Percentiles rank a stretch among this genome's conserved stretches.
These are phyloP conservation scores for Bombus superbus DNA, from an alignment of 1,140 invertebrate species.

Conservation along the genomic window DNA sequence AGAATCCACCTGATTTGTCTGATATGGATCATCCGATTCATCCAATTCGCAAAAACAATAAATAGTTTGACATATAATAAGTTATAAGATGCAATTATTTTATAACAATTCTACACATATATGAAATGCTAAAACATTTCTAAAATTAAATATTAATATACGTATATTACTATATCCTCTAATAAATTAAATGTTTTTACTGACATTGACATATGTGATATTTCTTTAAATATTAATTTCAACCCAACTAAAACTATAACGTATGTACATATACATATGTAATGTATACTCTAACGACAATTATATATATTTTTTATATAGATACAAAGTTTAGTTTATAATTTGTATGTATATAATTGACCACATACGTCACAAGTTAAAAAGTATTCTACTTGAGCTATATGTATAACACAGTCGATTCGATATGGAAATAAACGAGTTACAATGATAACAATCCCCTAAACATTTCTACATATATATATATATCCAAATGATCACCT, in stretches of 20 bases:
- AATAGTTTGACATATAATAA: background rate
- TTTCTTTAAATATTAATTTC: constrained; percentile 3
- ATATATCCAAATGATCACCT: background rate
- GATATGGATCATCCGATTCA: constrained; percentile 88
- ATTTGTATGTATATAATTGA: constrained; percentile 44
- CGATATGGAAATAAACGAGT: background rate
- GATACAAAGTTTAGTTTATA: constrained; percentile 16
- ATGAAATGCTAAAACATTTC: background rate
- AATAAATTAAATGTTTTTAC: constrained; percentile 50
- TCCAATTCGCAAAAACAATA: constrained; percentile 83
- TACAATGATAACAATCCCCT: background rate
- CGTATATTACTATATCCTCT: background rate
- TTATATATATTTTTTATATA: background rate
- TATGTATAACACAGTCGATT: background rate
- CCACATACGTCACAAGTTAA: constrained; percentile 33
- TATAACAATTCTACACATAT: background rate
- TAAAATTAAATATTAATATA: background rate
- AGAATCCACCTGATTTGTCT: constrained; percentile 87
- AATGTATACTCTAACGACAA: background rate
- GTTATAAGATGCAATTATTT: background rate
- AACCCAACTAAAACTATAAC: background rate
- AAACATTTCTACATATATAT: background rate
- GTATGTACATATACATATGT: background rate
- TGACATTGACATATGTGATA: constrained; percentile 16
- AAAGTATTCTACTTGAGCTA: background rate